Percentiles rank a stretch among this genome's conserved stretches.
phyloP scores from a whole-genome alignment of 1,140 invertebrate genomes.

The Vanessa tameamea region DNA sequence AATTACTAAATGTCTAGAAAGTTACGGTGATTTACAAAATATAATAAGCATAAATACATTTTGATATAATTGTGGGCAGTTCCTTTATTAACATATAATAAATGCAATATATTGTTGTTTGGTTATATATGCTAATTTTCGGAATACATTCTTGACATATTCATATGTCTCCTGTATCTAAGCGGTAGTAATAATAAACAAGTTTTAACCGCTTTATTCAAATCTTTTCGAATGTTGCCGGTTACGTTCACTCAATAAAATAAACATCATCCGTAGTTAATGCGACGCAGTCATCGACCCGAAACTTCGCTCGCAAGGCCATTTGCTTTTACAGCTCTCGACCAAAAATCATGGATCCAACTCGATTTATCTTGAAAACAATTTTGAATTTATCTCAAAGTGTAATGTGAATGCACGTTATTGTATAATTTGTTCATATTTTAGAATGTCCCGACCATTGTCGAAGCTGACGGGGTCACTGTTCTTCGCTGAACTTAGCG shows the following conservation, averaged over 20 bases:
- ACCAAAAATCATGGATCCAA: slow-evolving; percentile 53
- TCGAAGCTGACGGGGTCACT: slow-evolving; percentile 43
- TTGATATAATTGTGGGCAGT: too few species aligned
- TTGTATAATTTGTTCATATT: slow-evolving; percentile 34
- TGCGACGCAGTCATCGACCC: slow-evolving; percentile 68
- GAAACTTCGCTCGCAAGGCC: slow-evolving; percentile 58
- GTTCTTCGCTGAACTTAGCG: slow-evolving; percentile 53
- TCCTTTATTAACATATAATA: too few species aligned
- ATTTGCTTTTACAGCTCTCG: slow-evolving; percentile 68
- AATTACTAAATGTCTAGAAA: too few species aligned
- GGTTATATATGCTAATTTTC: too few species aligned
- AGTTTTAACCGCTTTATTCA: slow-evolving; percentile 13
- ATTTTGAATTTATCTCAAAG: slow-evolving; percentile 16
- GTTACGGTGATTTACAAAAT: too few species aligned
- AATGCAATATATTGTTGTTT: too few species aligned
- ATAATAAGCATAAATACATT: too few species aligned
- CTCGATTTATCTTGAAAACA: slow-evolving; percentile 14
- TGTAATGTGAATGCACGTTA: slow-evolving; percentile 27
- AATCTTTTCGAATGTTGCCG: slow-evolving; percentile 52
- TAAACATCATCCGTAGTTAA: slow-evolving; percentile 63
- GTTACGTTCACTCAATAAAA: slow-evolving; percentile 66
- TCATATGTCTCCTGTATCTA: neutral
- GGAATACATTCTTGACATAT: too few species aligned
- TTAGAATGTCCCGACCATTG: slow-evolving; percentile 27
- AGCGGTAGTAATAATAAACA: slow-evolving; percentile 7